Conservation (phyloP, 2,797 vertebrate species). For the Pseudomugil tenellus region DNA sequence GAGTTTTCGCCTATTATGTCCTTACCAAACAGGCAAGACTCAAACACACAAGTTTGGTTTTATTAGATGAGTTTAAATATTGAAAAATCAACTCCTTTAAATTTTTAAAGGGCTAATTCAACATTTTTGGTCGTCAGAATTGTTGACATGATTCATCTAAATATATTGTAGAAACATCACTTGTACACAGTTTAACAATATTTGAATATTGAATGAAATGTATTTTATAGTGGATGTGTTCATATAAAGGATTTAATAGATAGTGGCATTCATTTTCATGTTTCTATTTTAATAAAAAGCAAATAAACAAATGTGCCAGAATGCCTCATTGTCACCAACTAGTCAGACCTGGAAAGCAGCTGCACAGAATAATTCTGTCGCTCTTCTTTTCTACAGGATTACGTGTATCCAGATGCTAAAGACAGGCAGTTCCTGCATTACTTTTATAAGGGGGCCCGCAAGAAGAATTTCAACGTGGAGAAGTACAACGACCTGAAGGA, state of each 20-base stretch:
- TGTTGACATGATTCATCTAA: background rate
- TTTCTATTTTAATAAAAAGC: background rate
- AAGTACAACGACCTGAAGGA: conserved; percentile 90
- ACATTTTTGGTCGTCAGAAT: background rate
- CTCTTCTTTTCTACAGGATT: conserved; percentile 82
- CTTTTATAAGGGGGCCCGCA: conserved; percentile 87
- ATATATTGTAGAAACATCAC: background rate
- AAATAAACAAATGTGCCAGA: background rate
- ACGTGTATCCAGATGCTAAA: conserved; percentile 84
- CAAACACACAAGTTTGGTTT: background rate
- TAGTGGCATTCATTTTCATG: background rate
- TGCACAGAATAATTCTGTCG: background rate
- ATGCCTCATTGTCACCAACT: background rate
- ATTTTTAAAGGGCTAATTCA: background rate
- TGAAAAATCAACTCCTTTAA: background rate
- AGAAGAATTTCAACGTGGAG: conserved; percentile 84
- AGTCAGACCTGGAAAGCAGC: background rate
- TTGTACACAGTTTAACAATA: background rate
- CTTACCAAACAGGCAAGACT: conserved; percentile 88
- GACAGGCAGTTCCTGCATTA: conserved; percentile 90
- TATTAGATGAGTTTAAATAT: background rate
- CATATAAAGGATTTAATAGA: background rate
- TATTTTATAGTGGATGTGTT: background rate
- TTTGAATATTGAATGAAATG: background rate
- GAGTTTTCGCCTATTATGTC: conserved; percentile 90